Conservation (phyloP, 1,140 invertebrate species). For the Hylaeus volcanicus region DNA sequence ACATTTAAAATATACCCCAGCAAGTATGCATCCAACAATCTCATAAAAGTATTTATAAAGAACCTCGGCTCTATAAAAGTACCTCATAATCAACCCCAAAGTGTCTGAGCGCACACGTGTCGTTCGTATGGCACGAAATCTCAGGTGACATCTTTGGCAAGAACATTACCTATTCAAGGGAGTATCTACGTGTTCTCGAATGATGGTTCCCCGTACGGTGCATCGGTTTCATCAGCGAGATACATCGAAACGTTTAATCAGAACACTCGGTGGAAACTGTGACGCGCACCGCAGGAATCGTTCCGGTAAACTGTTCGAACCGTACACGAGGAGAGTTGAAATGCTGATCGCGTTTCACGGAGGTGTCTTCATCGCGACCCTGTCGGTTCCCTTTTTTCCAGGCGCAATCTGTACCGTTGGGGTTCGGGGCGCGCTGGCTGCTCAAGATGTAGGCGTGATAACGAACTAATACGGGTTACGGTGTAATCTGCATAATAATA, state of each 20-base stretch:
- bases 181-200: too few relatives aligned
- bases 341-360: conserved; percentile 35
- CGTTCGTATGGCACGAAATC: too few relatives aligned
- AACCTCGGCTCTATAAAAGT: too few relatives aligned
- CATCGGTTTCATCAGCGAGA: background rate
- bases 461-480: conserved; percentile 79
- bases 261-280: background rate
- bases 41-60: too few relatives aligned
- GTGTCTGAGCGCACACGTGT: too few relatives aligned
- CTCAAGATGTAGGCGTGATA: conserved; percentile 78
- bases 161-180: too few relatives aligned
- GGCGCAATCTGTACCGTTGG: conserved; percentile 47
- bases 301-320: conserved; percentile 22
- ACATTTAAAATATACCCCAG: too few relatives aligned
- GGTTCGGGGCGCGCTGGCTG: conserved; percentile 39
- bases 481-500: conserved; percentile 80
- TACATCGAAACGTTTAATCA: background rate
- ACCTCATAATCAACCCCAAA: too few relatives aligned
- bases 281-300: background rate
- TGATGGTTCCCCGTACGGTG: too few relatives aligned
- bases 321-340: conserved; percentile 5
- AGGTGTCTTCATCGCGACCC: conserved; percentile 42
- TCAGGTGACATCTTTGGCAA: too few relatives aligned
- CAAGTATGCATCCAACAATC: too few relatives aligned
- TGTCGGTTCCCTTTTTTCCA: background rate